Conservation (phyloP, 2,113 vertebrate species). For the Channa argus region DNA sequence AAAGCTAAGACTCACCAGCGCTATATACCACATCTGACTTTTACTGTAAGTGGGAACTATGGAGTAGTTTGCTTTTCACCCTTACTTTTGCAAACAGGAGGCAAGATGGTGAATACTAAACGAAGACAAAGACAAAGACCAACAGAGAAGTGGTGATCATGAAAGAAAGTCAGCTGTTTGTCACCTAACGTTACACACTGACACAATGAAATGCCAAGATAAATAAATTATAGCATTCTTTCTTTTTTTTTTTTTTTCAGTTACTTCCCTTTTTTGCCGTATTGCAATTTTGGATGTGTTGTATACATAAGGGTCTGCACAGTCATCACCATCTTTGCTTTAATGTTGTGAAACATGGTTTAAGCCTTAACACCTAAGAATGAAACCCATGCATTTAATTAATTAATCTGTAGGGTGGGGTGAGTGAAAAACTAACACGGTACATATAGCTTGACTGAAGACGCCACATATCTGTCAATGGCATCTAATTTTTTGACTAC, state of each 20-base stretch:
- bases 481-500: no score
- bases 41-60: no score
- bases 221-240: slow-evolving; percentile 80
- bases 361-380: not conserved
- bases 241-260: slow-evolving; percentile 42
- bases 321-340: slow-evolving; percentile 17
- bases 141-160: slow-evolving; percentile 28
- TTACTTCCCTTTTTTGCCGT: slow-evolving; percentile 66
- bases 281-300: not conserved
- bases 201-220: slow-evolving; percentile 81
- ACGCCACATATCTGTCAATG: no score
- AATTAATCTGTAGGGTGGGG: not conserved
- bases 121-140: slow-evolving; percentile 15
- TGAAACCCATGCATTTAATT: not conserved
- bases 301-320: slow-evolving; percentile 5
- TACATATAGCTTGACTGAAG: not conserved
- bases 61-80: not conserved
- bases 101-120: slow-evolving; percentile 13
- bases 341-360: slow-evolving; percentile 26
- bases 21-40: no score
- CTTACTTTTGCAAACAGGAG: slow-evolving; percentile 34
- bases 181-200: slow-evolving; percentile 68
- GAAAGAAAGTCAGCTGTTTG: slow-evolving; percentile 53
- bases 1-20: no score
- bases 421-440: not conserved